Conservation (phyloP, 2,888 invertebrate genomes). For the Dryobotodes eremita region DNA sequence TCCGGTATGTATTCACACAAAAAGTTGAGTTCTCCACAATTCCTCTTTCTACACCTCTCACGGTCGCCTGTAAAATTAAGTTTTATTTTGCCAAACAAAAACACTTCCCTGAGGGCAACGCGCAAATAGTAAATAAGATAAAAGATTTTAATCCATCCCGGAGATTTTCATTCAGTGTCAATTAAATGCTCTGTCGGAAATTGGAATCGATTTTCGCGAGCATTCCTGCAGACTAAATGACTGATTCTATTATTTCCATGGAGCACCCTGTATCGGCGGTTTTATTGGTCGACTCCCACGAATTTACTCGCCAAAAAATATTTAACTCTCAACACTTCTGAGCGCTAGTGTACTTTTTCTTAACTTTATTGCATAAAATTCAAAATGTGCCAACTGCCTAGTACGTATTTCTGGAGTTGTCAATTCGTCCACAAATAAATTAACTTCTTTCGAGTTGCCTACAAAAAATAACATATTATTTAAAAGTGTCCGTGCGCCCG, state of each 20-base stretch:
- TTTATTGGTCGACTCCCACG: too few relatives aligned
- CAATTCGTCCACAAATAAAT: too few relatives aligned
- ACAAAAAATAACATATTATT: too few relatives aligned
- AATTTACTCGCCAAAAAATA: too few relatives aligned
- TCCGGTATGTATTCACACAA: neutral
- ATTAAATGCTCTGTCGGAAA: constrained; percentile 36
- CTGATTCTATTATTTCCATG: constrained; percentile 1
- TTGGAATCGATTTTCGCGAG: constrained; percentile 21
- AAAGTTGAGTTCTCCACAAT: constrained; percentile 1
- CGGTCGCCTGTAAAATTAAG: neutral
- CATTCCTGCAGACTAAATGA: constrained; percentile 30
- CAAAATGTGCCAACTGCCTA: too few relatives aligned
- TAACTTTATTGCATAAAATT: too few relatives aligned
- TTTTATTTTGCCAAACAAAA: constrained; percentile 36
- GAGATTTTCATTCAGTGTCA: constrained; percentile 26
- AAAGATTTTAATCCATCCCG: constrained; percentile 1
- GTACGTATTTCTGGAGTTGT: too few relatives aligned
- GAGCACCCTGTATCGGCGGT: neutral
- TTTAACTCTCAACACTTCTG: too few relatives aligned
- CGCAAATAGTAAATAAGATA: neutral
- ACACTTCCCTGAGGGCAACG: neutral
- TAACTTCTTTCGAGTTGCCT: too few relatives aligned
- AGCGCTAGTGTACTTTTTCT: too few relatives aligned
- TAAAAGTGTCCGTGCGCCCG: too few relatives aligned
- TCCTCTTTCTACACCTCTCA: constrained; percentile 11